Base-by-base conservation (phyloP, 2,113 vertebrate species). In the Rhinolophus ferrumequinum region DNA sequence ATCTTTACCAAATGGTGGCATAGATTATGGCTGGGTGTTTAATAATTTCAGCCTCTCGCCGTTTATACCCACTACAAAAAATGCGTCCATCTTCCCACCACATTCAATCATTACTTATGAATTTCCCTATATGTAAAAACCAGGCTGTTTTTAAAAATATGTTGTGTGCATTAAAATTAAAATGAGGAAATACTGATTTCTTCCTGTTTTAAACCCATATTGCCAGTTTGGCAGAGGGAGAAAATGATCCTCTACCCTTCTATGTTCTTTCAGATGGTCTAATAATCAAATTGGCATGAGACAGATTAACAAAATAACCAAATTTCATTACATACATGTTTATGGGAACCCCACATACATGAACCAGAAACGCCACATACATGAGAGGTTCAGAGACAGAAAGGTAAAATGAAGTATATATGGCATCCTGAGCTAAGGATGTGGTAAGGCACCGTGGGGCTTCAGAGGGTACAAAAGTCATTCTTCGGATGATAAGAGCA, bases 31-130 rank as follows among this genome's bases (percentile, higher is more conserved):
- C 77, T 66, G 76, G 21, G 22, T 44, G 0, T 30, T 52, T 73
- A 66, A 14, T 41, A 41, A 89, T 82, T 86, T 82, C n/a, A 94
- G 24, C 28, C 24, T 76, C 26, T 86, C 1, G 2, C 21, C 22
- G 93, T 62, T 8, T 18, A 85, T 41, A 56, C 8, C 24, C 13
- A 90, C 5, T 64, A 88, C n/a, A 54, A 70, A 38, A 30, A 58
- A 10, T 52, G 73, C 14, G 19, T 47, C n/a, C 30, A 91, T 69
- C 44, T 87, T 81, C 62, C 24, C 8, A 82, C 62, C 50, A 82
- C 54, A 91, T 69, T 84, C 52, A 76, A 69, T 83, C 11, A 77
- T 86, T 94, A 88, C 4, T 97, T 86, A 81, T 30, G 11, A 70
- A 84, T 35, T 58, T 47, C 26, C 66, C n/a, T 67, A 62, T 52